These are phyloP conservation scores for Suillia variegata DNA, from an alignment of 2,888 invertebrate genomes.

Conservation along the genomic window DNA sequence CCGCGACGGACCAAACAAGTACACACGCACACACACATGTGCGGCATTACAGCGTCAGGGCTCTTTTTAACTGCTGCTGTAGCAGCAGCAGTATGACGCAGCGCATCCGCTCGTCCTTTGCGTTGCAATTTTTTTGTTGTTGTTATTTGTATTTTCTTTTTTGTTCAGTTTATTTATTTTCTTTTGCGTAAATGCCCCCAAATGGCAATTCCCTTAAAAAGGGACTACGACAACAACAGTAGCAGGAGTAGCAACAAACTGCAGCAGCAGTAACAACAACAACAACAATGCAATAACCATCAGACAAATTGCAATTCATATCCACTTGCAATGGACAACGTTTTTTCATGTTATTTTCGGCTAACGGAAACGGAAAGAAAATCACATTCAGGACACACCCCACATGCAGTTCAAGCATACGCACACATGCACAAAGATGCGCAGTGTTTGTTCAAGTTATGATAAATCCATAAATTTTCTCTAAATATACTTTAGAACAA, in stretches of 20 bases:
- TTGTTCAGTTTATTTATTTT: too few species aligned
- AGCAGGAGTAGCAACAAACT: slow-evolving; percentile 29
- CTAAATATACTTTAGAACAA: too few species aligned
- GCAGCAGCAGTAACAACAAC: slow-evolving; percentile 20
- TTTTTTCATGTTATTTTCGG: slow-evolving; percentile 27
- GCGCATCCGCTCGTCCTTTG: not conserved
- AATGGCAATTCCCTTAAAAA: slow-evolving; percentile 29
- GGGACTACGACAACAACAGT: slow-evolving; percentile 18
- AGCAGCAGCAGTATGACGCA: not conserved
- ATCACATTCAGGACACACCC: slow-evolving; percentile 36
- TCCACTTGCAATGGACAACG: slow-evolving; percentile 33
- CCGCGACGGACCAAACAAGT: not conserved
- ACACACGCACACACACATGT: too few species aligned
- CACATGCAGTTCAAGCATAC: slow-evolving; percentile 22
- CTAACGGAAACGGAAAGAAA: slow-evolving; percentile 44
- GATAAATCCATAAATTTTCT: too few species aligned
- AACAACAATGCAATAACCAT: slow-evolving; percentile 8
- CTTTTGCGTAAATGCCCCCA: slow-evolving; percentile 28
- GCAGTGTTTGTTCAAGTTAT: too few species aligned
- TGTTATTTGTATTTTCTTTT: too few species aligned
- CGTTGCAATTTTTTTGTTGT: too few species aligned
- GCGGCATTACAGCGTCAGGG: not conserved
- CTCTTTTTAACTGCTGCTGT: too few species aligned
- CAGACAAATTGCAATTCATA: slow-evolving; percentile 49
- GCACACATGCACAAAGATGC: slow-evolving; percentile 8